These are phyloP conservation scores for Thecocarcelia acutangulata DNA, from an alignment of 2,888 invertebrate genomes.

Conservation along the genomic window DNA sequence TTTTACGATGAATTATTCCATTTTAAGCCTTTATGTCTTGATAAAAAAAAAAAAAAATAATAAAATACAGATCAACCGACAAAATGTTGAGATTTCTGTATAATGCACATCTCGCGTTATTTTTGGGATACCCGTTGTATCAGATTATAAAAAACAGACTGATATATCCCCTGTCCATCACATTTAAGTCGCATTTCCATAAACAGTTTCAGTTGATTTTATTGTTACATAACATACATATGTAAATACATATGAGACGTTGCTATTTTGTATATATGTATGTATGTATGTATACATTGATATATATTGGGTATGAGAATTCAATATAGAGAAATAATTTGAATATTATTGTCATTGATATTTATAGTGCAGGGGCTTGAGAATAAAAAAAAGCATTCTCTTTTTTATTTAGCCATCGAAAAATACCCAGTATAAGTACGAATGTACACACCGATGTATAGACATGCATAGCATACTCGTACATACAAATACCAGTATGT, in stretches of 20 bases:
- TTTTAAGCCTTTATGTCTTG: too few species aligned
- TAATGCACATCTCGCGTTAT: too few species aligned
- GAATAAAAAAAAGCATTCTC: conserved; percentile 23
- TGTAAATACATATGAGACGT: neutral
- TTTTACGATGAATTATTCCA: too few species aligned
- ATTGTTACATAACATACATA: neutral
- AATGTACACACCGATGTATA: neutral
- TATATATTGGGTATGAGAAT: conserved; percentile 26
- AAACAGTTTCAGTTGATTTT: conserved; percentile 32
- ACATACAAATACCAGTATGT: neutral
- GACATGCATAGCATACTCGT: neutral
- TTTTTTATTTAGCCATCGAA: conserved; percentile 13
- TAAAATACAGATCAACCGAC: too few species aligned
- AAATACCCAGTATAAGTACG: neutral
- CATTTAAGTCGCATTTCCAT: conserved; percentile 25
- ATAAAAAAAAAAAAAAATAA: too few species aligned
- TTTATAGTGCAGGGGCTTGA: conserved; percentile 38
- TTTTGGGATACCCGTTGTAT: neutral
- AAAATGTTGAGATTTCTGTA: too few species aligned
- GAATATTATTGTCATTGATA: conserved; percentile 14
- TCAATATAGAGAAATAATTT: conserved; percentile 4
- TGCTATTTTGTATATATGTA: neutral
- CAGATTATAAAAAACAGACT: conserved; percentile 10
- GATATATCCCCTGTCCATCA: conserved; percentile 40
- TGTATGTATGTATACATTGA: too few species aligned